Evolutionary conservation across 2,888 invertebrate genomes (phyloP), one percentile per base, ranked within the genome.

Genomic region (Dicyrtoma fusca): DNA sequence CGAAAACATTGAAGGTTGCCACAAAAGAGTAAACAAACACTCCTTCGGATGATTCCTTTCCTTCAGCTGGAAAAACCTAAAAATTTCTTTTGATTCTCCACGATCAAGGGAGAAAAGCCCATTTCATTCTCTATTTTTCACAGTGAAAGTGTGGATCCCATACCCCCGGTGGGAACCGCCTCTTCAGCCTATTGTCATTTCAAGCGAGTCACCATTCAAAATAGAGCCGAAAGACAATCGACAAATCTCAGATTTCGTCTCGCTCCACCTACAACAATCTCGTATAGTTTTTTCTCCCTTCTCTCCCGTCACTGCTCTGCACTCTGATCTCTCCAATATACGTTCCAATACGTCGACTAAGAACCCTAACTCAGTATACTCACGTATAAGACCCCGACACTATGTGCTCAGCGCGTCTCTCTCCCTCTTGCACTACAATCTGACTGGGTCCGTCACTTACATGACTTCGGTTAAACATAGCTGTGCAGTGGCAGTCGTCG

Each of bases 201-300:
- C 66, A 66, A 66, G 66, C 51, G 53, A 66, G 66, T 66, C 66
- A 66, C 66, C 66, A 66, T 66, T 66, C 66, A 66, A 66, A 66
- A 53, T 53, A 55, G 64, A 64, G 66, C 34, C 66, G 66, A 66
- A 66, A 53, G 66, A 66, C 66, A 66, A 66, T 68, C 66, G 51
- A 68, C 55, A 55, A 68, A 68, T 68, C 68, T 68, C 55, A 57
- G 68, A 68, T 68, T 68, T 68, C 59, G 42, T 59, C 68, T 68
- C 68, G 25, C 47, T 59, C 57, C 68, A 57, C 68, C 68, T 68
- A 66, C 66, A 53, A 55, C 55, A 55, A 55, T 19, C 23, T 55
- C 55, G 19, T 21, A 23, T 47, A 23, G 34, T 17, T 69, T 55
- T 49, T 69, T 59, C 55, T 68, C 64, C 17, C 23, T 21, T 47